Evolutionary conservation across 2,888 invertebrate genomes (phyloP).

Genomic region (Lordiphosa fenestrarum): DNA sequence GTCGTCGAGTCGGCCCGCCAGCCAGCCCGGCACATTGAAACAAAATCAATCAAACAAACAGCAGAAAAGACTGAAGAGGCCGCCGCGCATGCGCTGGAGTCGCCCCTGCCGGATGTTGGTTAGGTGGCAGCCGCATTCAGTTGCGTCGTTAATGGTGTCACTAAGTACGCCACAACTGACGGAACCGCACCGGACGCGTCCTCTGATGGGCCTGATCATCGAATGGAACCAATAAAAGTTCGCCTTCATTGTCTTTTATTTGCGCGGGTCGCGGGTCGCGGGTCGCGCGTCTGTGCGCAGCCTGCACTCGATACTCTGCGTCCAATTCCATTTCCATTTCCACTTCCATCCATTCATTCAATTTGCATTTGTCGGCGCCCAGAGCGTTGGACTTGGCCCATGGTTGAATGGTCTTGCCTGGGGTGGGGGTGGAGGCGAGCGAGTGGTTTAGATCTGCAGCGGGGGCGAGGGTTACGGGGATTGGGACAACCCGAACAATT

Average conservation of each 20-base stretch:
- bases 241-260: conserved; percentile 69
- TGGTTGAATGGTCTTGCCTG: conserved; percentile 59
- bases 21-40: conserved; percentile 53
- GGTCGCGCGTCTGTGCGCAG: conserved; percentile 50
- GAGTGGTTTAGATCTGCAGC: conserved; percentile 2
- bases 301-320: conserved; percentile 43
- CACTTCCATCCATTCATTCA: conserved; percentile 68
- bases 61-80: neutral
- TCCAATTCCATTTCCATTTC: conserved; percentile 48
- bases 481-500: conserved; percentile 54
- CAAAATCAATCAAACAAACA: conserved; percentile 76
- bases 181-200: conserved; percentile 17
- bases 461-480: neutral
- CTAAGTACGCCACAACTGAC: conserved; percentile 68
- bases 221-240: conserved; percentile 79
- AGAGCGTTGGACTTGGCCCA: conserved; percentile 24
- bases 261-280: conserved; percentile 61
- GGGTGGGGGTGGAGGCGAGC: neutral
- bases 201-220: conserved; percentile 69
- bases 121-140: conserved; percentile 14
- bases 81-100: conserved; percentile 50
- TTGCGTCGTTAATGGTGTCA: conserved; percentile 72
- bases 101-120: conserved; percentile 60
- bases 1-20: neutral
- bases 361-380: conserved; percentile 59